These are phyloP conservation scores for Panthera tigris DNA, from an alignment of 2,113 vertebrate species.

Conservation along the genomic window DNA sequence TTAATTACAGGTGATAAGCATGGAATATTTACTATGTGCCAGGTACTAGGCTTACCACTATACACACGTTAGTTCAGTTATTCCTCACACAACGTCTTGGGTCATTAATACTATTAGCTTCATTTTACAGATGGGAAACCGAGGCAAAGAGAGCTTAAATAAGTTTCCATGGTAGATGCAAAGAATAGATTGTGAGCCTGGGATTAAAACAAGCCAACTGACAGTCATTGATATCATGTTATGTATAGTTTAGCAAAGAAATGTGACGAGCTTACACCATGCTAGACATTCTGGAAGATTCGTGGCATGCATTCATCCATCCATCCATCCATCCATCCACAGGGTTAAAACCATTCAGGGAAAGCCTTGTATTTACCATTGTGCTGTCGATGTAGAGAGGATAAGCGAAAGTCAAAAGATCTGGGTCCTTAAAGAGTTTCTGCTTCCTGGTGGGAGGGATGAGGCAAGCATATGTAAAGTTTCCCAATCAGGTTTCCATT, in stretches of 20 bases:
- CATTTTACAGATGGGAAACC: background rate
- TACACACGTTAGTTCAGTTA: background rate
- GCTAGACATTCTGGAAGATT: background rate
- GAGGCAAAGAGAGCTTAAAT: background rate
- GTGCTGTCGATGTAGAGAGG: background rate
- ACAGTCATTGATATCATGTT: background rate
- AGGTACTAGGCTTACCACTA: background rate
- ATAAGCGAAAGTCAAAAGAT: background rate
- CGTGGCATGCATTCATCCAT: background rate
- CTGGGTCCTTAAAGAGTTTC: background rate
- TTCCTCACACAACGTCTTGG: background rate
- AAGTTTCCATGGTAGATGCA: background rate
- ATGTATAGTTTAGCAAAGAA: background rate
- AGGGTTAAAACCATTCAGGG: background rate
- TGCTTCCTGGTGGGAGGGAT: background rate
- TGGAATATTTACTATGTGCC: too few species aligned
- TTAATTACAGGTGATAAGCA: background rate
- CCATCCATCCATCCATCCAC: background rate
- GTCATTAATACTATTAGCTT: background rate
- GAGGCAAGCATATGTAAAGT: background rate
- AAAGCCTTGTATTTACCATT: background rate
- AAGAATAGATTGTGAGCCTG: background rate
- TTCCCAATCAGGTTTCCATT: background rate
- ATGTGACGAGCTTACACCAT: background rate
- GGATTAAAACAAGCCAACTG: background rate